These are phyloP conservation scores for Drosophila antonietae DNA, from an alignment of 2,888 invertebrate species.

Conservation along the genomic window DNA sequence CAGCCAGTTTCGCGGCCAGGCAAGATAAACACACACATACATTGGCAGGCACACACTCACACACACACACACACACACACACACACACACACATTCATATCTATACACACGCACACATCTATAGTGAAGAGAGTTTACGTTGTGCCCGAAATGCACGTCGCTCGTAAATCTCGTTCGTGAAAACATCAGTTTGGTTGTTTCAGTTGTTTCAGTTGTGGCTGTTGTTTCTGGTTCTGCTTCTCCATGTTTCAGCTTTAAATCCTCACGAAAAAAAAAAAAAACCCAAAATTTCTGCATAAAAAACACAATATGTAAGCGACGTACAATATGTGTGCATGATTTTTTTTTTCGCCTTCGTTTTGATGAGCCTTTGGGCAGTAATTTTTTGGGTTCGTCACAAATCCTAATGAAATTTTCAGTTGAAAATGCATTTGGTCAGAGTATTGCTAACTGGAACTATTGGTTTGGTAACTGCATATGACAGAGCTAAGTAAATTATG, in stretches of 20 bases:
- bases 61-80: conserved; percentile 19
- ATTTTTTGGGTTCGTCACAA: conserved; percentile 17
- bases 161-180: conserved; percentile 77
- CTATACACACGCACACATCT: conserved; percentile 14
- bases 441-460: neutral
- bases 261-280: conserved; percentile 16
- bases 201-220: conserved; percentile 1
- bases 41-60: conserved; percentile 3
- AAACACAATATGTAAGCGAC: conserved; percentile 32
- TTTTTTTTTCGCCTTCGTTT: conserved; percentile 2
- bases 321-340: conserved; percentile 16
- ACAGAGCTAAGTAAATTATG: no score
- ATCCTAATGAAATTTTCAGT: conserved; percentile 6
- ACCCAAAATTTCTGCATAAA: conserved; percentile 44
- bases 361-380: conserved; percentile 27
- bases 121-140: conserved; percentile 68
- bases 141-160: conserved; percentile 70
- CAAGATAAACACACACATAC: conserved; percentile 66
- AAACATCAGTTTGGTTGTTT: conserved; percentile 68
- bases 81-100: conserved; percentile 19
- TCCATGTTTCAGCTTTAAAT: conserved; percentile 39
- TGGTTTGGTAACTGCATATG: neutral
- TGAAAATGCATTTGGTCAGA: neutral
- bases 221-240: conserved; percentile 9
- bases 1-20: conserved; percentile 47